A percentile compares a stretch with the other conserved stretches of the same genome.
phyloP scores from a whole-genome alignment of 2,797 vertebrate species.

The Sparidentex hasta region DNA sequence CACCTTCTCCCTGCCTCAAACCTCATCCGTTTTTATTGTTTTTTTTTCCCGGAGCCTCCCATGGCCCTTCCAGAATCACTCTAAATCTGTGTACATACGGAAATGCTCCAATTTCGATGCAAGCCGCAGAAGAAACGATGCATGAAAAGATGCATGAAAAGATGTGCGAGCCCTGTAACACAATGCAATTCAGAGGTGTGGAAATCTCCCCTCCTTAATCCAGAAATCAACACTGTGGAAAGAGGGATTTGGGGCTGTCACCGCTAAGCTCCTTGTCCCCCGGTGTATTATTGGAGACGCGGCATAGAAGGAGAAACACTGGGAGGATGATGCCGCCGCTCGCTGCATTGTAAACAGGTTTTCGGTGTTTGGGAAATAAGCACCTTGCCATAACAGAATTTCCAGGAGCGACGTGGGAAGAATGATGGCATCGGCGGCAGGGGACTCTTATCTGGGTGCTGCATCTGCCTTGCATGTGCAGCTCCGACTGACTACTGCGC shows the following conservation, averaged over 20 bases:
- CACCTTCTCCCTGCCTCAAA: constrained; percentile 57
- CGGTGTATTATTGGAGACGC: constrained; percentile 76
- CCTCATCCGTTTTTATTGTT: constrained; percentile 25
- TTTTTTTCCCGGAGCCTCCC: constrained; percentile 11
- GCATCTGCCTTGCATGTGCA: constrained; percentile 45
- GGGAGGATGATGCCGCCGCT: constrained; percentile 60
- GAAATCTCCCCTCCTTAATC: constrained; percentile 81
- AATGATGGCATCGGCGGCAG: constrained; percentile 45
- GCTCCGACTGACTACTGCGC: constrained; percentile 45
- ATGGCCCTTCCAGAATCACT: constrained; percentile 45
- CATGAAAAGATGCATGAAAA: constrained; percentile 71
- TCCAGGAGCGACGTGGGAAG: constrained; percentile 44
- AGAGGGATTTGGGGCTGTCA: constrained; percentile 81
- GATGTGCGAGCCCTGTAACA: constrained; percentile 57
- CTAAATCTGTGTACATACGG: constrained; percentile 71
- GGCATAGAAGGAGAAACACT: constrained; percentile 64
- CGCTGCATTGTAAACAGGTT: constrained; percentile 69
- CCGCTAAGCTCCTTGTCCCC: constrained; percentile 78
- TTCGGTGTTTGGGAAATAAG: constrained; percentile 51
- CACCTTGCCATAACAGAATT: constrained; percentile 42
- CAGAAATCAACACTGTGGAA: constrained; percentile 81
- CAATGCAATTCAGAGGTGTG: constrained; percentile 80
- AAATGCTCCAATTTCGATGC: constrained; percentile 62
- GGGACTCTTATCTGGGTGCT: constrained; percentile 49
- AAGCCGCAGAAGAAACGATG: constrained; percentile 63